Percentiles rank a stretch among this genome's conserved stretches.
Conservation (phyloP, 1,140 invertebrate genomes). For the Drosophila suzukii region DNA sequence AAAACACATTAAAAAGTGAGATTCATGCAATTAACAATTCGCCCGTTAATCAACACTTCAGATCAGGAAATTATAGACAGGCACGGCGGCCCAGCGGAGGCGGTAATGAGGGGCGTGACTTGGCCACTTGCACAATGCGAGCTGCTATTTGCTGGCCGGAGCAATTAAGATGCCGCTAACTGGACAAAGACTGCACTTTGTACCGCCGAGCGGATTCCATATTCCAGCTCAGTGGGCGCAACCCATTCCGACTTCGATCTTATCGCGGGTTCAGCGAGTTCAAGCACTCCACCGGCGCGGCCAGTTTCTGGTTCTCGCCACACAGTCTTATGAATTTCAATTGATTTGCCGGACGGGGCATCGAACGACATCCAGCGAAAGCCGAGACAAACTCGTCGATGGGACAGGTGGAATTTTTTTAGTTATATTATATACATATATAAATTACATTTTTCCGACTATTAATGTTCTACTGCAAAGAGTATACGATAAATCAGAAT, state of each 20-base stretch:
- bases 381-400: neutral
- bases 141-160: conserved; percentile 4
- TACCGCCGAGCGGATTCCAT: conserved; percentile 18
- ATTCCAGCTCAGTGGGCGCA: conserved; percentile 30
- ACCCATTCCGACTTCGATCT: neutral
- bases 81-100: conserved; percentile 4
- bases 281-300: conserved; percentile 9
- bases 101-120: conserved; percentile 37
- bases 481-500: too few species aligned
- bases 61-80: conserved; percentile 50
- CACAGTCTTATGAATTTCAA: conserved; percentile 42
- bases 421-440: neutral
- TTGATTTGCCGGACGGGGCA: conserved; percentile 26
- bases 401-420: neutral
- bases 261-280: conserved; percentile 34
- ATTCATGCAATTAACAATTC: conserved; percentile 57
- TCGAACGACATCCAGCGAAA: conserved; percentile 13
- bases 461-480: too few species aligned
- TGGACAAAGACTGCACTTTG: conserved; percentile 57
- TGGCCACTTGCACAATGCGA: conserved; percentile 36
- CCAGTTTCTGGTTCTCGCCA: conserved; percentile 18
- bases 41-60: conserved; percentile 51
- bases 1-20: conserved; percentile 29
- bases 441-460: too few species aligned
- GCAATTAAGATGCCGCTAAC: conserved; percentile 53